Evolutionary conservation across 2,888 invertebrate species (phyloP), one percentile per base, ranked within the genome.

Genomic region (Phortica okadai): DNA sequence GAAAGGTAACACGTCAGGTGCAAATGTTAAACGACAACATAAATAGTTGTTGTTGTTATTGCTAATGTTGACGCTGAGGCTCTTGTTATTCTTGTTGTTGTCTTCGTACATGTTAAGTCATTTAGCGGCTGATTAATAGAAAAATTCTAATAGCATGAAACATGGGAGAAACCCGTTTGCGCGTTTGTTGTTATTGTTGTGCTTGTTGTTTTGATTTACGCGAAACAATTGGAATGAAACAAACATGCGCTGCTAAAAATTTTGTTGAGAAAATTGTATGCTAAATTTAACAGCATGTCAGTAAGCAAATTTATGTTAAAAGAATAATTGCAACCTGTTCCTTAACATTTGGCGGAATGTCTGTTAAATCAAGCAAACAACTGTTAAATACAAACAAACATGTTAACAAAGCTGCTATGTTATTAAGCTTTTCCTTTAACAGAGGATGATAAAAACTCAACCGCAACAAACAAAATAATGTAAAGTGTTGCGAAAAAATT

Each of bases 81-180:
- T 50, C 6, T 50, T 50, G 1, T 14, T 50, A 6, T 14, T 50
- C 50, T 14, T 41, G 25, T 66, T 42, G 66, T 41, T 41, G 41
- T 41, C 41, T 33, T 33, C 42, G n/a, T 42, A 41, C 66, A 10
- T 42, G 41, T 41, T 66, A n/a, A 66, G n/a, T 66, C 41, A 66
- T 41, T 66, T 11, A 50, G 14, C 6, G 21, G 44, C 44, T 66
- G 66, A 66, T 66, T 66, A 42, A 42, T 42, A 41, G 41, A 42
- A 66, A 66, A 66, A 42, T n/a, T 33, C 66, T 42, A 66, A 33
- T 42, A 33, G 21, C 14, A 66, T 66, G 66, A 66, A 33, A 66
- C 66, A 41, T 66, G 41, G 25, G 64, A 41, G 33, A 50, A 50
- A 50, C 50, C 50, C 8, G 50, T 50, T 50, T 50, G 33, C 6